Base-by-base conservation (phyloP, 92 coral and sea anemone genomes). In the Pocillopora grandis region DNA sequence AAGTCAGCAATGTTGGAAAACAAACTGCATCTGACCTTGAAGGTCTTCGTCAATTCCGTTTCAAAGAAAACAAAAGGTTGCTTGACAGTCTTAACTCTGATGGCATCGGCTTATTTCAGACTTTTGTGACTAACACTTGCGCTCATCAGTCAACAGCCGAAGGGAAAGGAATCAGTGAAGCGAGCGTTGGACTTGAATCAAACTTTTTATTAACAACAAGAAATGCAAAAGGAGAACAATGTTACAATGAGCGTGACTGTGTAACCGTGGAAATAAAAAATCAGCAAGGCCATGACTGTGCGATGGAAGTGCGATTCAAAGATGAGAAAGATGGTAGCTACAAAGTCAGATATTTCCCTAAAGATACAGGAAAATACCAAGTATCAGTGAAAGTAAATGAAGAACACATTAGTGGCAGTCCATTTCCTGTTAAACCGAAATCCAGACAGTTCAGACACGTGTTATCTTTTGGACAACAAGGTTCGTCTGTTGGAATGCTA, bases 401-500 rank as follows among this genome's bases (percentile, higher is more conserved):
- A 33, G 74, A 77, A 16, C 77, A 65, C 5, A 66, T 66, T 36
- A 52, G 18, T 10, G 88, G 72, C 2, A 85, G 88, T 11, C 88
- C 88, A 5, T 36, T 69, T 16, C 20, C 20, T 10, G 2, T 69
- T 37, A 0, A 69, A 1, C 12, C 42, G 10, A 69, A 69, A 69
- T 12, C 0, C 23, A 69, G 74, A 69, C 55, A 69, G 12, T 69
- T 69, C 12, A 69, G 56, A 36, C 56, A n/a, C 12, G 52, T 69
- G 23, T 14, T 21, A 37, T 76, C 74, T 18, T 87, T 87, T 69
- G 90, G 87, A 49, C 58, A 60, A 64, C 33, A 75, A 76, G 87
- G 73, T 1, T 27, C 31, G 31, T 27, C 31, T 1, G 31, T 27
- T 27, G 31, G 31, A 33, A 80, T 67, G 62, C 69, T 62, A 23